Percentiles rank a stretch among this genome's conserved stretches.
Conservation (phyloP, 2,797 vertebrate species). For the Phoxinus dragarum region DNA sequence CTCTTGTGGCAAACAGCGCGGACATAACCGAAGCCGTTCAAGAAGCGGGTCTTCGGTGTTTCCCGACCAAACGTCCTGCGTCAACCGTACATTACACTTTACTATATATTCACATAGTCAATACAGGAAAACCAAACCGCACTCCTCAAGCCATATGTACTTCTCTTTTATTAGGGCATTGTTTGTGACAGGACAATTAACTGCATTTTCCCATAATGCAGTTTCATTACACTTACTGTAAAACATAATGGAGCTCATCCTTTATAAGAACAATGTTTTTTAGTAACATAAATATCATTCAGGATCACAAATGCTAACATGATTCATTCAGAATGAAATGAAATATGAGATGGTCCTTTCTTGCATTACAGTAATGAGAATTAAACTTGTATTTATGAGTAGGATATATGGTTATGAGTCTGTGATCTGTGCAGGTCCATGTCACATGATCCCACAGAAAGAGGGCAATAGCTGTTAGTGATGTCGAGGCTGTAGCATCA, state of each 20-base stretch:
- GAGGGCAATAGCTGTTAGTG: neutral
- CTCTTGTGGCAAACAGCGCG: neutral
- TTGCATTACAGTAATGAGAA: neutral
- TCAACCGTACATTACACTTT: neutral
- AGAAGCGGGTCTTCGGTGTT: neutral
- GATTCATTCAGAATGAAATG: neutral
- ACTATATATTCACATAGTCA: neutral
- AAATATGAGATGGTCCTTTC: neutral
- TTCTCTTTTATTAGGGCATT: neutral
- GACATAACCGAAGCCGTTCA: neutral
- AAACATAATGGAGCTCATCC: neutral
- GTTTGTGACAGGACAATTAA: constrained; percentile 10
- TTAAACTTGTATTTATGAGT: neutral
- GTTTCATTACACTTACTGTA: neutral
- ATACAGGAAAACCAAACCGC: neutral
- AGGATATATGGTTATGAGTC: neutral
- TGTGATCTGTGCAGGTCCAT: neutral
- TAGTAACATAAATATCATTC: neutral
- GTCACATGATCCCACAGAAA: neutral
- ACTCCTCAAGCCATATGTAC: neutral
- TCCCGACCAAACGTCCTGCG: neutral
- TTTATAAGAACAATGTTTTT: neutral
- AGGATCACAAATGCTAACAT: neutral
- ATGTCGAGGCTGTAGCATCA: neutral
- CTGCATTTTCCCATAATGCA: neutral